phyloP scores from a whole-genome alignment of 1,140 invertebrate genomes.

The Drosophila pachea region DNA sequence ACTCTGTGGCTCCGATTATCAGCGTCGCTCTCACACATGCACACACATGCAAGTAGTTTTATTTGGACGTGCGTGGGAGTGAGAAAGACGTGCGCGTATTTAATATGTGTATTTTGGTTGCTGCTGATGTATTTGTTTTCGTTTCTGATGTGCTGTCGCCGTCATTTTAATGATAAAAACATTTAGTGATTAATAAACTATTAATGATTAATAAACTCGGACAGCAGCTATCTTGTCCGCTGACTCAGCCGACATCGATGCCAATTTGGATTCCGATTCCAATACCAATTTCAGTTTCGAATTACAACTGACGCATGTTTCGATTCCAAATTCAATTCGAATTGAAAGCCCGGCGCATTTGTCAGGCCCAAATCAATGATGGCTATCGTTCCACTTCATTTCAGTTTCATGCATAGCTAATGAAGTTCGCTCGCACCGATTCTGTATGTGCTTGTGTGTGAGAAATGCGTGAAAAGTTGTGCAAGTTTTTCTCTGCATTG shows the following conservation, averaged over 20 bases:
- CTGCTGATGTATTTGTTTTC: too few relatives aligned
- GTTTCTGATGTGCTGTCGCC: slow-evolving; percentile 53
- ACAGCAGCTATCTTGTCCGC: slow-evolving; percentile 18
- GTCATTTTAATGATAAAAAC: slow-evolving; percentile 60
- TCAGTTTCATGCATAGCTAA: slow-evolving; percentile 62
- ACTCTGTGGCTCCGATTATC: slow-evolving; percentile 27
- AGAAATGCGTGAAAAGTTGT: slow-evolving; percentile 41
- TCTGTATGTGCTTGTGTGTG: neutral
- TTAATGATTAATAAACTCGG: slow-evolving; percentile 59
- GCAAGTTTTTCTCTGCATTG: slow-evolving; percentile 22
- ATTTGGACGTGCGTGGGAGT: slow-evolving; percentile 2
- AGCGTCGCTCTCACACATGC: slow-evolving; percentile 20
- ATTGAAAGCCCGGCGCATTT: slow-evolving; percentile 38
- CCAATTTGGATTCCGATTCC: slow-evolving; percentile 15
- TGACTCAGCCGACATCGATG: slow-evolving; percentile 27
- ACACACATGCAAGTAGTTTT: slow-evolving; percentile 18
- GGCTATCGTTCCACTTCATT: slow-evolving; percentile 43
- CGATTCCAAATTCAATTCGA: neutral
- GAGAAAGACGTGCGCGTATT: slow-evolving; percentile 51
- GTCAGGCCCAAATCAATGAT: slow-evolving; percentile 48
- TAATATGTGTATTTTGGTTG: slow-evolving; percentile 58
- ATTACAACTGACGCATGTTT: slow-evolving; percentile 1
- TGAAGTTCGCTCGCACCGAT: slow-evolving; percentile 18
- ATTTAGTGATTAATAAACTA: slow-evolving; percentile 60
- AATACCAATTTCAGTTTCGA: slow-evolving; percentile 3